A percentile compares a stretch with the other conserved stretches of the same genome.
phyloP scores from a whole-genome alignment of 2,113 vertebrate genomes.

The Phocoena sinus region DNA sequence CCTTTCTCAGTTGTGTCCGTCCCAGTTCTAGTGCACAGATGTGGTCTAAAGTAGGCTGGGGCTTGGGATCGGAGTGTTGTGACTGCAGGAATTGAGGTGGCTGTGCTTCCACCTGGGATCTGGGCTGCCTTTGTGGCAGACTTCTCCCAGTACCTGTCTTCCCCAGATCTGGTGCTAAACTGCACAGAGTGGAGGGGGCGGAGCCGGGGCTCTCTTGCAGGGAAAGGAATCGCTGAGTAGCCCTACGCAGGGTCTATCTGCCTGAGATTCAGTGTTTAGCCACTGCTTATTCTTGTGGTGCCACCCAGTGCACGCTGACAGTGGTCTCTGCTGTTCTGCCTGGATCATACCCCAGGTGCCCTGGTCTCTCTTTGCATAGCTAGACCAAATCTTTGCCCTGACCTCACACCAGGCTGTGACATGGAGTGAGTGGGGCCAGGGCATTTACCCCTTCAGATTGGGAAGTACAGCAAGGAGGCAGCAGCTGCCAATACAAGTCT shows the following conservation, averaged over 20 bases:
- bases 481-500: background rate
- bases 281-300: background rate
- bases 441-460: background rate
- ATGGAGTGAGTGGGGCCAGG: background rate
- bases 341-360: background rate
- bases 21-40: background rate
- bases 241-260: background rate
- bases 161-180: background rate
- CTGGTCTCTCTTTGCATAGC: background rate
- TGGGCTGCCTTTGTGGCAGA: background rate
- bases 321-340: background rate
- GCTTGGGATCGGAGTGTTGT: background rate
- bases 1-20: background rate
- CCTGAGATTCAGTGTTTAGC: background rate
- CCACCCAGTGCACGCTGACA: background rate
- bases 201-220: background rate
- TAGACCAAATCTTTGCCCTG: background rate
- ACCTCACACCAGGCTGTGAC: background rate
- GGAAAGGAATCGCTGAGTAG: background rate
- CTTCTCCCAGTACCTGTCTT: background rate
- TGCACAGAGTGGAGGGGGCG: background rate
- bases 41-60: background rate
- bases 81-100: background rate
- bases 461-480: background rate
- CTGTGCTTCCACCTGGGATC: background rate